These are phyloP conservation scores for Tortricodes alternella DNA, from an alignment of 2,888 invertebrate genomes.

Conservation along the genomic window DNA sequence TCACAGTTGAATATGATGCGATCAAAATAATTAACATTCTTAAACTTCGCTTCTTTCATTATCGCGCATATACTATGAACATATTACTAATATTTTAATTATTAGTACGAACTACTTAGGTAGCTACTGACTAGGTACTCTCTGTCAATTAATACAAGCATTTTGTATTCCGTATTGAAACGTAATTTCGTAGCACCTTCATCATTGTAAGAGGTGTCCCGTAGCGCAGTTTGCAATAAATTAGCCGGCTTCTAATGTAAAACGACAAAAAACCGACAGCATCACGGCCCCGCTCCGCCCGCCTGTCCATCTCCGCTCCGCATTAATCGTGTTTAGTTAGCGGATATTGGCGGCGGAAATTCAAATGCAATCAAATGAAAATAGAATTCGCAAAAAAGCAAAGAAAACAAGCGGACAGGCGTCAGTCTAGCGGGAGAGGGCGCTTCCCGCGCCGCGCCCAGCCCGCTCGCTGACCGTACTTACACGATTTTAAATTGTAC, in stretches of 20 bases:
- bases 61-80: too few relatives aligned
- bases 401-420: slow-evolving; percentile 82
- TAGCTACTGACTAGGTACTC: not conserved
- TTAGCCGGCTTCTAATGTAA: slow-evolving; percentile 81
- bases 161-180: slow-evolving; percentile 5
- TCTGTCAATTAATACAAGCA: not conserved
- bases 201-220: slow-evolving; percentile 65
- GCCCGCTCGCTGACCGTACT: slow-evolving; percentile 74
- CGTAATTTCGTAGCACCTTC: slow-evolving; percentile 45
- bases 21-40: too few relatives aligned
- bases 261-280: slow-evolving; percentile 77
- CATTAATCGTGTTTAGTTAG: slow-evolving; percentile 84
- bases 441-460: slow-evolving; percentile 47
- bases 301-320: slow-evolving; percentile 77
- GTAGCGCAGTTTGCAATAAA: slow-evolving; percentile 79
- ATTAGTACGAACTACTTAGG: not conserved
- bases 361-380: slow-evolving; percentile 83
- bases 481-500: slow-evolving; percentile 84
- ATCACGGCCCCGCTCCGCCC: slow-evolving; percentile 61
- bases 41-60: too few relatives aligned
- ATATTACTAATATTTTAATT: not conserved
- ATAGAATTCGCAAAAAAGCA: slow-evolving; percentile 81
- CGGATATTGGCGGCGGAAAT: slow-evolving; percentile 83
- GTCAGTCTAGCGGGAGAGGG: slow-evolving; percentile 76
- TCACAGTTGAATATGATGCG: too few relatives aligned